Evolutionary conservation across 2,888 invertebrate species (phyloP), one percentile per base, ranked within the genome.

Genomic region (Strigamia transsilvanica): DNA sequence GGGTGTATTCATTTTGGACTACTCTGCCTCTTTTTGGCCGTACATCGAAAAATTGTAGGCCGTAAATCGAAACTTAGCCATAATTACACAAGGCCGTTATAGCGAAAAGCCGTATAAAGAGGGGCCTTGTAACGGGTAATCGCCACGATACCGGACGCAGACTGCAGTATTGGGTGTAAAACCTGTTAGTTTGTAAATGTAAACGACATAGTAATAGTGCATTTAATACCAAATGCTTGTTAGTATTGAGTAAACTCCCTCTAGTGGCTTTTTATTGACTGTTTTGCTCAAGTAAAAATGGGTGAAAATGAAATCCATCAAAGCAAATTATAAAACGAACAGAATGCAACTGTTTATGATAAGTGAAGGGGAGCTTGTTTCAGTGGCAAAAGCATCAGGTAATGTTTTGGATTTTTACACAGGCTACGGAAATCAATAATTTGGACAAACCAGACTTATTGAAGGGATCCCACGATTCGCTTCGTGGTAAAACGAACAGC

Each of bases 401-500:
- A 23, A 66, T 18, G 5, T 66, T 66, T 66, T 12, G 6, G 0
- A 66, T 21, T 66, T 66, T 66, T 21, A 21, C 61, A 23, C 61
- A 66, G 61, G 61, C 61, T 18, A 81, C 51, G 34, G 83, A 83
- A 15, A 82, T 83, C 61, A 79, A 77, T 61, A 82, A 80, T 21
- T 42, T 87, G 61, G 95, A 95, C 85, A 94, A 94, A 85, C 94
- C 95, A 0, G 96, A 96, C 88, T 89, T 95, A 81, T 90, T 95
- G 38, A 94, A 94, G 88, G 93, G 93, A 6, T 93, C 93, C 21
- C 91, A 92, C 61, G 92, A 91, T 18, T 93, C 92, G 0, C 88
- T 91, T 86, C 92, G 90, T 88, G 87, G 91, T 87, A 87, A 91
- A 86, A 83, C 84, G 13, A 87, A 87, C 79, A 86, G 86, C 46